Conservation (phyloP, 1,140 invertebrate species). For the Diorhabda sublineata region DNA sequence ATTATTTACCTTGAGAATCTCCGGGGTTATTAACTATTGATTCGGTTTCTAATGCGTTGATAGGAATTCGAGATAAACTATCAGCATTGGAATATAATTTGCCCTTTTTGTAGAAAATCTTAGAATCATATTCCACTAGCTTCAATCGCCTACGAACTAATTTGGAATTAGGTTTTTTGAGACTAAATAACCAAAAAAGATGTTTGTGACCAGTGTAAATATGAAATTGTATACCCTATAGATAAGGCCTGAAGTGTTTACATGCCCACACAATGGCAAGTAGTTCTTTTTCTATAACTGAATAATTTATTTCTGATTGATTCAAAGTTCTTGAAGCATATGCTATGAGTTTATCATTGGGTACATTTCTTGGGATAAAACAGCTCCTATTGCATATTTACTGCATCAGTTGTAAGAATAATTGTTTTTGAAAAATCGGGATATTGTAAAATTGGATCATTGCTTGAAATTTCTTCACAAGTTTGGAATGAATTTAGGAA, state of each 20-base stretch:
- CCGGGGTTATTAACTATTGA: too few species aligned
- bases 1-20: background rate
- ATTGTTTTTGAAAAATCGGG: slow-evolving; percentile 16
- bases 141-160: slow-evolving; percentile 4
- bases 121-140: background rate
- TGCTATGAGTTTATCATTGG: slow-evolving; percentile 26
- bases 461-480: slow-evolving; percentile 23
- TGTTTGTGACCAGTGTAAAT: background rate
- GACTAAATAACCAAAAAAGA: background rate
- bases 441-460: slow-evolving; percentile 24
- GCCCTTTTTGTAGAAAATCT: slow-evolving; percentile 15
- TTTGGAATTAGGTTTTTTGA: slow-evolving; percentile 4
- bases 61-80: background rate
- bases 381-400: slow-evolving; percentile 22
- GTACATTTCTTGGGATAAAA: slow-evolving; percentile 26
- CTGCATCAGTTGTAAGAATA: too few species aligned
- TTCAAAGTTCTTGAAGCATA: slow-evolving; percentile 32
- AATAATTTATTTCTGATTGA: slow-evolving; percentile 31
- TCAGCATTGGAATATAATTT: slow-evolving; percentile 7
- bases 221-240: background rate
- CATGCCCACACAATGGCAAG: slow-evolving; percentile 44
- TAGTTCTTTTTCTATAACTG: slow-evolving; percentile 49
- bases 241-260: background rate
- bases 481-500: slow-evolving; percentile 22
- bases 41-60: background rate